phyloP scores from a whole-genome alignment of 2,888 invertebrate species.

The Sussaba pulchella region DNA sequence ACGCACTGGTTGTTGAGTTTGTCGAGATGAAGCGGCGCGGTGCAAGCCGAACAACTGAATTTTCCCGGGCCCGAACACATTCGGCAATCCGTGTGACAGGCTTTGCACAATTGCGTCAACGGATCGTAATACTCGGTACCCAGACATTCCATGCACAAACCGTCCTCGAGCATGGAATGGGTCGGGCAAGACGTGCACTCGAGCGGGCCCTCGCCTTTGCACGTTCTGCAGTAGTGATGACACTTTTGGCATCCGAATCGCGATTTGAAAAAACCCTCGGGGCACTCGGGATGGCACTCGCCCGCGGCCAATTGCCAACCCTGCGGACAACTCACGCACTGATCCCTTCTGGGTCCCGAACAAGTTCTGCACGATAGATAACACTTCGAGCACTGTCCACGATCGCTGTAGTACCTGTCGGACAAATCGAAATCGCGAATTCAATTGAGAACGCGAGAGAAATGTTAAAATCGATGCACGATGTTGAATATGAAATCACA shows the following conservation, averaged over 20 bases:
- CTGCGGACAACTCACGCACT: slow-evolving; percentile 93
- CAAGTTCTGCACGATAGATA: slow-evolving; percentile 94
- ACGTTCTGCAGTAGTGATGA: slow-evolving; percentile 95
- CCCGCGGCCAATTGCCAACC: slow-evolving; percentile 94
- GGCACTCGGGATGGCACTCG: slow-evolving; percentile 94
- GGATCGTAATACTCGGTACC: slow-evolving; percentile 91
- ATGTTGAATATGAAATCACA: too few species aligned
- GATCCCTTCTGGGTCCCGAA: slow-evolving; percentile 93
- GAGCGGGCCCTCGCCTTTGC: slow-evolving; percentile 91
- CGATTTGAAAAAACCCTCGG: slow-evolving; percentile 94
- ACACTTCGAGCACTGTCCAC: slow-evolving; percentile 93
- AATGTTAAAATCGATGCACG: neutral
- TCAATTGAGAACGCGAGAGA: neutral
- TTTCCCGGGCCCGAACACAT: slow-evolving; percentile 90
- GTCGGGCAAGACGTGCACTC: slow-evolving; percentile 91
- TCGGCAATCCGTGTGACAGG: slow-evolving; percentile 88
- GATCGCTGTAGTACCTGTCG: slow-evolving; percentile 93
- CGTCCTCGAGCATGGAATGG: slow-evolving; percentile 90
- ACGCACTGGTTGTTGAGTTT: slow-evolving; percentile 91
- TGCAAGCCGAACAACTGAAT: slow-evolving; percentile 89
- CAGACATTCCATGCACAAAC: slow-evolving; percentile 91
- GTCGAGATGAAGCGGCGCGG: slow-evolving; percentile 88
- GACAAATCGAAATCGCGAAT: slow-evolving; percentile 4
- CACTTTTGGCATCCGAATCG: slow-evolving; percentile 94
- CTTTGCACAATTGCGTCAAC: slow-evolving; percentile 88